Evolutionary conservation across 2,797 vertebrate species (phyloP).

Genomic region (Sphaeramia orbicularis): DNA sequence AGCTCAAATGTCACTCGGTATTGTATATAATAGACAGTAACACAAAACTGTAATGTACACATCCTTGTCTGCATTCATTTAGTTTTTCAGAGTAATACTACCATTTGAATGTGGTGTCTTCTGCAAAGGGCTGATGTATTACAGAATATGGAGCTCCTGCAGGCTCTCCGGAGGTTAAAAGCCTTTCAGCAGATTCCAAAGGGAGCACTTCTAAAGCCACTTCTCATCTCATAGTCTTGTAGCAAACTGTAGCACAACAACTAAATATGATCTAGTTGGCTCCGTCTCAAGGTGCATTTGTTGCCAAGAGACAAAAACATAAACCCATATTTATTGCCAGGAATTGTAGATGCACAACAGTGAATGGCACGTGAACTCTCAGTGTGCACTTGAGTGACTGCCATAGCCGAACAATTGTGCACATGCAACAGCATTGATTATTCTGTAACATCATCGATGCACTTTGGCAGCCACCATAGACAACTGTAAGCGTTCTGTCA

Average conservation of each 20-base stretch:
- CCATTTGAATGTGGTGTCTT: neutral
- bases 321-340: conserved; percentile 10
- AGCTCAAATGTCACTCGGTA: no score
- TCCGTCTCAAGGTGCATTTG: conserved; percentile 26
- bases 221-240: conserved; percentile 7
- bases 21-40: no score
- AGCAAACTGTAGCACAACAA: neutral
- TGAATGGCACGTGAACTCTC: neutral
- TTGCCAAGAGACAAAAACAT: conserved; percentile 32
- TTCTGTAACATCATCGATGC: conserved; percentile 37
- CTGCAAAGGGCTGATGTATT: conserved; percentile 7
- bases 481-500: conserved; percentile 23
- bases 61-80: neutral
- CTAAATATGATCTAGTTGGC: conserved; percentile 12
- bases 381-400: conserved; percentile 23
- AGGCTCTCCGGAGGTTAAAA: conserved; percentile 29
- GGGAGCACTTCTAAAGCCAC: conserved; percentile 21
- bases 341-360: conserved; percentile 8
- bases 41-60: neutral
- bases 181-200: conserved; percentile 31
- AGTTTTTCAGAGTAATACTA: neutral
- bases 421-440: conserved; percentile 54
- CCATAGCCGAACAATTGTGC: conserved; percentile 1
- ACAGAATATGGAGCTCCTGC: conserved; percentile 2
- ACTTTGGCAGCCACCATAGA: conserved; percentile 40